These are phyloP conservation scores for Simalia tracyae DNA, from an alignment of 2,797 vertebrate species.

Conservation along the genomic window DNA sequence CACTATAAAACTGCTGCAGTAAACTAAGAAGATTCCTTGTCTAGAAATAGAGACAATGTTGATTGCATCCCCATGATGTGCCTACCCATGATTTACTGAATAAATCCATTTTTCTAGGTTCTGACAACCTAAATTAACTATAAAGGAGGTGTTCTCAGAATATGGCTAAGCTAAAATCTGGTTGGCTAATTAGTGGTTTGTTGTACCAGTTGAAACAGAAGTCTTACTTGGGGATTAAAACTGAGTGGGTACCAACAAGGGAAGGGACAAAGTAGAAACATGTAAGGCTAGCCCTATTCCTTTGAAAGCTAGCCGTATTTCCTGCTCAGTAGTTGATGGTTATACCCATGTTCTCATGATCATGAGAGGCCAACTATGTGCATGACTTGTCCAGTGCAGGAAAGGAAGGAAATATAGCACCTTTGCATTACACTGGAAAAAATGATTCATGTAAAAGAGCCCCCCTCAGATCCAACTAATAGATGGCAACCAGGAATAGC, in stretches of 20 bases:
- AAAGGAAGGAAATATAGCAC: background rate
- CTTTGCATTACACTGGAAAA: background rate
- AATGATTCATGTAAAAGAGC: background rate
- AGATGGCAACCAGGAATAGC: too few species aligned
- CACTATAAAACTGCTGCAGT: background rate
- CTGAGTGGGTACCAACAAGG: background rate
- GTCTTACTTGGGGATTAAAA: too few species aligned
- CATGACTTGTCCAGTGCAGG: background rate
- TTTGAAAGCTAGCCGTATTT: background rate
- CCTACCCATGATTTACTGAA: background rate
- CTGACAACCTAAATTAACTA: background rate
- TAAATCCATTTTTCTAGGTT: background rate
- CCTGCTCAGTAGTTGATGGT: background rate
- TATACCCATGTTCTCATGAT: background rate
- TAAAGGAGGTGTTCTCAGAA: background rate
- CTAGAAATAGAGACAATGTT: background rate
- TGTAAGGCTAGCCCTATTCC: background rate
- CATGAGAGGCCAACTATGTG: background rate
- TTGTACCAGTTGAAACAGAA: background rate
- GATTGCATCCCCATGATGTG: background rate
- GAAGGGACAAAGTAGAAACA: background rate
- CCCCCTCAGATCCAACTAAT: background rate
- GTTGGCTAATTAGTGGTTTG: background rate
- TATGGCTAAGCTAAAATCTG: background rate
- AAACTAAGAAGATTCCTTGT: background rate